phyloP scores from a whole-genome alignment of 2,797 vertebrate species.

The Sciurus carolinensis region DNA sequence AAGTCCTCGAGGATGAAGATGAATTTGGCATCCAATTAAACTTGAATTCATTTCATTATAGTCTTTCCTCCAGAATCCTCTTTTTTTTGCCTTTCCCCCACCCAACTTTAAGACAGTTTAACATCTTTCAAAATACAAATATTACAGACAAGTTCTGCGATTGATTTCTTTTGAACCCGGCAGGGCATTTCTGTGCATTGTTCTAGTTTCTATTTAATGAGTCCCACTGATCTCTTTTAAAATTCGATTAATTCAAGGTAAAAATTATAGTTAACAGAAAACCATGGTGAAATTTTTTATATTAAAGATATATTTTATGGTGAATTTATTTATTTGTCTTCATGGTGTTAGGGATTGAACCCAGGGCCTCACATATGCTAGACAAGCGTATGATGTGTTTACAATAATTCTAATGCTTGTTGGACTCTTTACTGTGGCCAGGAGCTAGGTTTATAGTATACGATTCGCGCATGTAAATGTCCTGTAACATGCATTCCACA shows the following conservation, averaged over 20 bases:
- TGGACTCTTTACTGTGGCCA: not conserved
- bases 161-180: not conserved
- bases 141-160: not conserved
- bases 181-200: not conserved
- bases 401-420: not conserved
- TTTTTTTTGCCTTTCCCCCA: no score
- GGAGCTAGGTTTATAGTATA: not conserved
- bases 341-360: not conserved
- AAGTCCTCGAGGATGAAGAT: constrained; percentile 61
- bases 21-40: constrained; percentile 57
- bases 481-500: not conserved
- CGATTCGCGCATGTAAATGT: not conserved
- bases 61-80: not conserved
- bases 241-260: not conserved
- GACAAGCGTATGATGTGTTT: not conserved
- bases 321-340: not conserved
- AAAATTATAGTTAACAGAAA: not conserved
- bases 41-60: constrained; percentile 60
- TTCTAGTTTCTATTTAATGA: constrained; percentile 9
- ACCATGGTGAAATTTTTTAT: not conserved
- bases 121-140: constrained; percentile 51
- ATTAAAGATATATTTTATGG: constrained; percentile 27
- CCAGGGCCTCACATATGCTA: not conserved
- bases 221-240: constrained; percentile 1
- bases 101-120: not conserved